Evolutionary conservation across 2,888 invertebrate genomes (phyloP), one percentile per base, ranked within the genome.

Genomic region (Subacronicta megacephala): DNA sequence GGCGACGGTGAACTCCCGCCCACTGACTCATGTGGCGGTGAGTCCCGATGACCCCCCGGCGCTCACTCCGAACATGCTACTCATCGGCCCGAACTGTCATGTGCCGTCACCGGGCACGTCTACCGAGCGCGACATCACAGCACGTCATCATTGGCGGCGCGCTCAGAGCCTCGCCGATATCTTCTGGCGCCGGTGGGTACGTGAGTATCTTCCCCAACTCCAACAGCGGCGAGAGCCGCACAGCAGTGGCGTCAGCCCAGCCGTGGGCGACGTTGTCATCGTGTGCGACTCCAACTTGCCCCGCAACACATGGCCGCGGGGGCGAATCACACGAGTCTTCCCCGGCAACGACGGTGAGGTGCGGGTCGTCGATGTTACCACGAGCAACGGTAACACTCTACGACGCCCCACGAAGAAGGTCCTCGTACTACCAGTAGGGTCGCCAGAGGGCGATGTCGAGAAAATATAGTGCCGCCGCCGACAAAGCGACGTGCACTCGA

Each of bases 151-250:
- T 1, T 37, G 37, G 17, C 1, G 17, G 17, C 37, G 37, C n/a
- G 37, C 37, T 5, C 37, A 38, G n/a, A 1, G 1, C 1, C 37
- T 38, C 1, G 37, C 37, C 4, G 37, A 38, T n/a, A 18, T 1
- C 4, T 38, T 38, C 9, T 18, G 37, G 37, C 3, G n/a, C 6
- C 17, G 37, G 4, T 38, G 17, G 37, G 37, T 38, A 6, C 12
- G 12, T 4, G 37, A 38, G n/a, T 38, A 38, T 3, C 37, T 38
- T 3, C 37, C 37, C 2, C 6, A 12, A 3, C n/a, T 38, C 7
- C 18, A 38, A 17, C 37, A 37, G 17, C 37, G 37, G 37, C 37
- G 37, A 17, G 37, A 37, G 37, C 37, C 37, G 0, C 5, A 1
- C 37, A 7, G 5, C 12, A 38, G 12, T 6, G 37, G 37, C 10